These are phyloP conservation scores for Oxyura jamaicensis DNA, from an alignment of 2,113 vertebrate species.

Conservation along the genomic window DNA sequence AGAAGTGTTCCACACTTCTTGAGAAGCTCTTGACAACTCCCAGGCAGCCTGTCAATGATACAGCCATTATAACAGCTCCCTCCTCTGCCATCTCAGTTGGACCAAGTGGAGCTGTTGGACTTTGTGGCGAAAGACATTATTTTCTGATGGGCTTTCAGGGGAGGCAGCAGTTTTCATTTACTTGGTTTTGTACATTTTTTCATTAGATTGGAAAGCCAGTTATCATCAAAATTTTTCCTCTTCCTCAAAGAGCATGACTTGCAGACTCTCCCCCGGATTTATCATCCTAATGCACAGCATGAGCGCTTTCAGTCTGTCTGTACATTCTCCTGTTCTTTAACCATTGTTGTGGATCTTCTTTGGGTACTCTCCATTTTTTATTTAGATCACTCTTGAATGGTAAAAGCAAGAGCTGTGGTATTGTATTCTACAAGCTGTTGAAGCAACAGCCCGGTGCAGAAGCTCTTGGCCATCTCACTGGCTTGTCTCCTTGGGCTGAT, in stretches of 20 bases:
- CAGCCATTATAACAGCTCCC: neutral
- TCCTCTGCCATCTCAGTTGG: neutral
- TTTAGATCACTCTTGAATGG: neutral
- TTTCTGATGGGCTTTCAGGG: neutral
- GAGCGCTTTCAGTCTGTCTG: neutral
- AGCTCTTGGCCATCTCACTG: neutral
- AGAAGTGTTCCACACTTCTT: neutral
- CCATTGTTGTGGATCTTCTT: neutral
- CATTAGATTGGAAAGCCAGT: neutral
- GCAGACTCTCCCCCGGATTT: neutral
- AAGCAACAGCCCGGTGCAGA: neutral
- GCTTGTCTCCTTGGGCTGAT: neutral
- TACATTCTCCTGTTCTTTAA: neutral
- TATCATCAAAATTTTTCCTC: neutral
- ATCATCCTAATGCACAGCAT: neutral
- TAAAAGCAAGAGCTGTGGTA: neutral
- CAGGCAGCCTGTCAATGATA: neutral
- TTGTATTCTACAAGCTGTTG: neutral
- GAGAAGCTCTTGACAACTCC: neutral
- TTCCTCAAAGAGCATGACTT: neutral
- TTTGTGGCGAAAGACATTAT: neutral
- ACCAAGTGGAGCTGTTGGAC: neutral
- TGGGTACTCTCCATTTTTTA: neutral
- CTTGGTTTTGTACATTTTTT: neutral
- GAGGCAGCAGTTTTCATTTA: neutral